Evolutionary conservation across 2,113 vertebrate species (phyloP).

Genomic region (Ctenomys sociabilis): DNA sequence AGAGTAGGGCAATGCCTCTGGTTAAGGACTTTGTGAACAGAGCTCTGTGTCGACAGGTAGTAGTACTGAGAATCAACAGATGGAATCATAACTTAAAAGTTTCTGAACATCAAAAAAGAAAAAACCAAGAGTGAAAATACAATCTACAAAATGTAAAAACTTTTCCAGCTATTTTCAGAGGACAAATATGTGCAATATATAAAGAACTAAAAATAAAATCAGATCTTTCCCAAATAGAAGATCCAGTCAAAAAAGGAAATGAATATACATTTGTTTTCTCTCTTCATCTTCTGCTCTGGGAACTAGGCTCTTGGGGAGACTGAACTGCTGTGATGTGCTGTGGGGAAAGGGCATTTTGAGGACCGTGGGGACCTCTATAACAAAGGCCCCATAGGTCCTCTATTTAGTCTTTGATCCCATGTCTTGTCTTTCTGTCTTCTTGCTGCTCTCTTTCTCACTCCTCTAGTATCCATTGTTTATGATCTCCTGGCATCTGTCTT

Average conservation of each 20-base stretch:
- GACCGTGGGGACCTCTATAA: neutral
- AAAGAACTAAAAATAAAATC: neutral
- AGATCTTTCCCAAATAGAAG: neutral
- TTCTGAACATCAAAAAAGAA: neutral
- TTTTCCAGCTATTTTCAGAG: neutral
- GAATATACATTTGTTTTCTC: neutral
- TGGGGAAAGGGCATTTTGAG: neutral
- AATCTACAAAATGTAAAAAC: too few species aligned
- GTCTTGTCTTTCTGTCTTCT: neutral
- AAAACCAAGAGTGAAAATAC: neutral
- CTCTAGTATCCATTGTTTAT: neutral
- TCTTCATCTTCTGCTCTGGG: neutral
- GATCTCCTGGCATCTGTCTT: neutral
- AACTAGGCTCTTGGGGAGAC: neutral
- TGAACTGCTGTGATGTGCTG: neutral
- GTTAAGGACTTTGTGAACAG: neutral
- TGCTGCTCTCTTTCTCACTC: neutral
- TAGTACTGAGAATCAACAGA: neutral
- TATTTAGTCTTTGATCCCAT: neutral
- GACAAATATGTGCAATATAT: neutral
- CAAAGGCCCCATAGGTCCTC: neutral
- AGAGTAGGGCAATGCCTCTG: constrained; percentile 75
- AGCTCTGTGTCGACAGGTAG: neutral
- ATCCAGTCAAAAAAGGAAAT: neutral
- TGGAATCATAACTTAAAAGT: neutral